Conservation (phyloP, 2,888 invertebrate genomes). For the Hofmannophila pseudospretella region DNA sequence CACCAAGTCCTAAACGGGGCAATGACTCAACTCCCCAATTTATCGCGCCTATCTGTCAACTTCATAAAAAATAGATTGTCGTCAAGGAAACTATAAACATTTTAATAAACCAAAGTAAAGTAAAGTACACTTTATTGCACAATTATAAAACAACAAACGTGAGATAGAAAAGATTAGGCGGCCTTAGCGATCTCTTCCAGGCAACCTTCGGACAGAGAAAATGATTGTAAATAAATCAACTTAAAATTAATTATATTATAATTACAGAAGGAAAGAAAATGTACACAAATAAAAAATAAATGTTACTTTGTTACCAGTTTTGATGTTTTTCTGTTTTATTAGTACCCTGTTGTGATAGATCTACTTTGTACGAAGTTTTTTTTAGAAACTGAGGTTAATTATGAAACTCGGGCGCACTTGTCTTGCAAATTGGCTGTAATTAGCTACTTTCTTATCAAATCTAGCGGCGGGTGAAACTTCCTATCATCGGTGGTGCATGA, state of each 20-base stretch:
- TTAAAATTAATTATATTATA: too few relatives aligned
- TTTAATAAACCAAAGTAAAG: background rate
- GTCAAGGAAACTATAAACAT: slow-evolving; percentile 7
- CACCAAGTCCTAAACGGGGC: slow-evolving; percentile 16
- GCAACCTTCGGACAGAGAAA: too few relatives aligned
- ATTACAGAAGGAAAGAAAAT: too few relatives aligned
- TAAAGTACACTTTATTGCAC: too few relatives aligned
- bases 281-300: too few relatives aligned
- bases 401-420: too few relatives aligned
- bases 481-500: slow-evolving; percentile 34
- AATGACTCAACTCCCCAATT: slow-evolving; percentile 18
- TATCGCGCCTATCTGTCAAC: slow-evolving; percentile 1
- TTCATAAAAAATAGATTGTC: slow-evolving; percentile 6
- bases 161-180: too few relatives aligned
- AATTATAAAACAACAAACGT: too few relatives aligned
- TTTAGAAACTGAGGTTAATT: slow-evolving; percentile 4
- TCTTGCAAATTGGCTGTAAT: slow-evolving; percentile 26
- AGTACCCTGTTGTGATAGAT: background rate
- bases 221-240: too few relatives aligned
- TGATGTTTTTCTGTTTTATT: background rate
- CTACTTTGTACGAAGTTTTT: background rate
- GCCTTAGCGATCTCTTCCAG: too few relatives aligned
- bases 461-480: slow-evolving; percentile 35
- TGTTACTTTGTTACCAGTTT: too few relatives aligned
- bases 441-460: slow-evolving; percentile 43